Evolutionary conservation across 37 sponge, comb jelly and placozoan genomes (phyloP).

Genomic region (Petrosia ficiformis): DNA sequence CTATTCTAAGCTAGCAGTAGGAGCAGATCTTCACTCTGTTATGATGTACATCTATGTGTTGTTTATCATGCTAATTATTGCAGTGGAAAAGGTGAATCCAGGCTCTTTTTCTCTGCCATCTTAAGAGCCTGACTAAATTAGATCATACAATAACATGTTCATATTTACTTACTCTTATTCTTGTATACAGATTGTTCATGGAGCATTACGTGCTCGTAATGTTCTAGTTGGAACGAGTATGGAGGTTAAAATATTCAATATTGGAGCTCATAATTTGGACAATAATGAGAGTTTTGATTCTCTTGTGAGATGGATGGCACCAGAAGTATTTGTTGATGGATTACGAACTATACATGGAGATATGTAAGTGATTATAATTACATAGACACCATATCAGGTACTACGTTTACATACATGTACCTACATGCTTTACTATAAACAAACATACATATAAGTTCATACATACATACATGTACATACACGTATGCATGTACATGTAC

Average conservation of each 20-base stretch:
- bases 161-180: neutral
- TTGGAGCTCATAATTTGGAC: constrained; percentile 41
- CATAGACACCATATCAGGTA: neutral
- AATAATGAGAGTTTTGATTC: constrained; percentile 9
- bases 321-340: constrained; percentile 55
- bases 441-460: no score
- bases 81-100: no score
- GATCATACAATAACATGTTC: no score
- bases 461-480: no score
- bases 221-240: constrained; percentile 66
- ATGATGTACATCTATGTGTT: no score
- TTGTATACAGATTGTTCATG: constrained; percentile 48
- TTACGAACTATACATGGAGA: constrained; percentile 47
- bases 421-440: no score
- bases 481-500: constrained; percentile 23
- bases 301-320: constrained; percentile 59
- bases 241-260: constrained; percentile 67
- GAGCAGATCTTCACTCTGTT: no score
- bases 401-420: neutral
- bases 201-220: constrained; percentile 69
- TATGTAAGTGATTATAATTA: constrained; percentile 46
- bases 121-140: no score
- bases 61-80: no score
- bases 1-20: no score
- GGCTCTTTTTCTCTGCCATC: no score